phyloP scores from a whole-genome alignment of 2,113 vertebrate species.

The Mobula hypostoma region DNA sequence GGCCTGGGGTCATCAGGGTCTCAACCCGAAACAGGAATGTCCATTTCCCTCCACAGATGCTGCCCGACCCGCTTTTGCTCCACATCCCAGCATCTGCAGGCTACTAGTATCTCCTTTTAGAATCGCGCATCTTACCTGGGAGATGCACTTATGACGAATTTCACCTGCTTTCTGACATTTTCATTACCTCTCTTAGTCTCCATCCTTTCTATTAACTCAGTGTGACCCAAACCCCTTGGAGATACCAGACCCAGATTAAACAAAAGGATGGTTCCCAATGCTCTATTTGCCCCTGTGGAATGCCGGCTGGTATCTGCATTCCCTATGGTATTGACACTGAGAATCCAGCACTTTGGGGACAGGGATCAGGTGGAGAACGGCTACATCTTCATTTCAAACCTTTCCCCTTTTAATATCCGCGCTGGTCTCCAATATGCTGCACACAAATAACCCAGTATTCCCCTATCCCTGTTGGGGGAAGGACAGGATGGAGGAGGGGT shows the following conservation, averaged over 20 bases:
- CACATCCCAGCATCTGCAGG: too few species aligned
- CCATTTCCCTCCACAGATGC: too few species aligned
- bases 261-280: not conserved
- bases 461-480: not conserved
- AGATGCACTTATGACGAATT: too few species aligned
- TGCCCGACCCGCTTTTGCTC: too few species aligned
- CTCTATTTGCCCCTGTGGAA: not conserved
- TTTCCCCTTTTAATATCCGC: not conserved
- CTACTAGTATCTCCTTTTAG: too few species aligned
- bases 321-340: not conserved
- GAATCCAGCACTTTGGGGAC: not conserved
- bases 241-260: not conserved
- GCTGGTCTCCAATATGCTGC: not conserved
- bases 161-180: not conserved
- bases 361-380: too few species aligned
- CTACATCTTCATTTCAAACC: not conserved
- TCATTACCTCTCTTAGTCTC: not conserved
- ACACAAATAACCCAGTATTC: not conserved
- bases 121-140: not conserved
- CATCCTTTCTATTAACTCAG: not conserved
- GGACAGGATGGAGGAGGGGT: not conserved
- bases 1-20: too few species aligned
- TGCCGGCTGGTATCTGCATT: not conserved
- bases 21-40: too few species aligned
- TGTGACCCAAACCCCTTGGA: not conserved